Conservation (phyloP, 2,888 invertebrate genomes). For the Sisyra nigra region DNA sequence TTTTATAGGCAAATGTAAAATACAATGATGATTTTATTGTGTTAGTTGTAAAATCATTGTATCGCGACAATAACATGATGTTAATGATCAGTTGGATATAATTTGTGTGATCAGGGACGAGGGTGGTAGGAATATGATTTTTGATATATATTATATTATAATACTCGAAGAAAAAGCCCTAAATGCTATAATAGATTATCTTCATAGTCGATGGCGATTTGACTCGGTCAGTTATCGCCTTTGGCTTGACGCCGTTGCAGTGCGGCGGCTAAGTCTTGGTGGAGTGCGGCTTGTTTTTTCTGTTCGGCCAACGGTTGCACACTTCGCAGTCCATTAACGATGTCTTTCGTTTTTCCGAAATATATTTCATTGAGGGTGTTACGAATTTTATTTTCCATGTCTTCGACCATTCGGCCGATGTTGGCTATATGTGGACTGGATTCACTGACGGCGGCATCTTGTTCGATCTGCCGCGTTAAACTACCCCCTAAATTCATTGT, state of each 20-base stretch:
- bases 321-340: constrained; percentile 81
- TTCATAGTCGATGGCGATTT: constrained; percentile 1
- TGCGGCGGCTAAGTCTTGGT: constrained; percentile 72
- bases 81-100: too few relatives aligned
- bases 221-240: constrained; percentile 29
- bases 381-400: constrained; percentile 99
- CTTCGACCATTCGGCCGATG: constrained; percentile 97
- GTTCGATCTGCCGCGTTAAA: constrained; percentile 92
- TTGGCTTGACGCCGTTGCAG: constrained; percentile 71
- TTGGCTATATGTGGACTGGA: constrained; percentile 95
- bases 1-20: too few relatives aligned
- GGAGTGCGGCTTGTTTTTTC: constrained; percentile 66
- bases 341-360: constrained; percentile 97
- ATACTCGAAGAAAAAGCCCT: too few relatives aligned
- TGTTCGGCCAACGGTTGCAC: constrained; percentile 75
- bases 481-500: constrained; percentile 96
- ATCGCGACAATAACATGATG: too few relatives aligned
- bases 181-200: background rate
- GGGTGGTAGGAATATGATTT: too few relatives aligned
- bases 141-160: too few relatives aligned
- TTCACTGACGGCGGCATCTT: constrained; percentile 80
- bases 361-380: constrained; percentile 97
- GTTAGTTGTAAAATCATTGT: too few relatives aligned
- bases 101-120: too few relatives aligned
- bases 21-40: too few relatives aligned